Conservation (phyloP, 2,113 vertebrate genomes). For the Tachycineta bicolor region DNA sequence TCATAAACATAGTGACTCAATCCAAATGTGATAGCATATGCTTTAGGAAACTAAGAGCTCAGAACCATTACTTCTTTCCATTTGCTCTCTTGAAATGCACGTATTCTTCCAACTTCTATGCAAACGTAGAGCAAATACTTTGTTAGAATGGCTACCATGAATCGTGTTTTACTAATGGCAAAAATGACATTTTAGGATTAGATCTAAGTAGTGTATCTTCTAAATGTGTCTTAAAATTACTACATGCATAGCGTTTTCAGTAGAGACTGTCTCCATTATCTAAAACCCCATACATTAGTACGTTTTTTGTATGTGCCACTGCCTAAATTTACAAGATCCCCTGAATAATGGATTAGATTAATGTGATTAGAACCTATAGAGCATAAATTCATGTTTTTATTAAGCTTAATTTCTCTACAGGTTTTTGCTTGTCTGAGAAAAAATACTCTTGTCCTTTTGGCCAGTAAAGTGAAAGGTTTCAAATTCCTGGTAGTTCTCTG, state of each 20-base stretch:
- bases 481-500: neutral
- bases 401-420: neutral
- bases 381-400: neutral
- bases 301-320: neutral
- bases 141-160: neutral
- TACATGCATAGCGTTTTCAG: neutral
- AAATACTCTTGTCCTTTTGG: neutral
- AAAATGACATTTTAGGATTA: neutral
- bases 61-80: neutral
- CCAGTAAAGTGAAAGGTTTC: neutral
- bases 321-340: neutral
- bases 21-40: neutral
- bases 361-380: neutral
- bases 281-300: neutral
- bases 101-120: neutral
- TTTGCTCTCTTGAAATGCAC: neutral
- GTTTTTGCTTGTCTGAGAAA: neutral
- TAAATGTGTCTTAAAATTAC: neutral
- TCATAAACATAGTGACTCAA: neutral
- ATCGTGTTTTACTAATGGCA: neutral
- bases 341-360: neutral
- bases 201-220: neutral
- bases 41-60: neutral
- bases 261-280: neutral
- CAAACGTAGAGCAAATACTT: neutral